Base-by-base conservation (phyloP, 2,113 vertebrate species). In the Oreocharis arfaki region DNA sequence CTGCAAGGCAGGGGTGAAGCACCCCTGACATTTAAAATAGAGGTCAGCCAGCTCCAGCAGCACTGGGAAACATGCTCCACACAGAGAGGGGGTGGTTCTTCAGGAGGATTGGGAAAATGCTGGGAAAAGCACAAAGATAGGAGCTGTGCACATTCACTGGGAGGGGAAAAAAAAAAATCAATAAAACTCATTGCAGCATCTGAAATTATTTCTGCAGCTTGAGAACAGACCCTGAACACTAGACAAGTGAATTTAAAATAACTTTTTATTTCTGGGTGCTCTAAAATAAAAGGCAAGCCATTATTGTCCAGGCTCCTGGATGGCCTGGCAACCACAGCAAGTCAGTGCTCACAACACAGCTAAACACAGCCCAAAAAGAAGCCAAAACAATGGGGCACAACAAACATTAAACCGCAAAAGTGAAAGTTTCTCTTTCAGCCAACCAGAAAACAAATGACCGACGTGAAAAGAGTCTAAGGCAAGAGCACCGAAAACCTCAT, bases 21-120 rank as follows among this genome's bases (percentile, higher is more conserved):
- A 63, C 37, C 26, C 20, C 68, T 98, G 98, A 98, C 98, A 98
- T 98, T 98, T 98, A 96, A 84, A 96, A 32, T 1, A 91, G 94
- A 95, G 97, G 97, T 98, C 97, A 98, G 96, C 53, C 97, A 98
- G 91, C 65, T 61, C 64, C 56, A 33, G 35, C 44, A 71, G 80
- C 30, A 8, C 9, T 2, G 30, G 69, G 73, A 82, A 64, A 52
- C 32, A 1, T 0, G 13, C 47, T 76, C 85, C 44, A 60, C 73
- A 64, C 67, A 37, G 18, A 46, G 13, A 59, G 10, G 32, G 55
- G 35, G n/a, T 63, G 8, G 33, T 5, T 93, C 75, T 63, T 28
- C 35, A 37, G n/a, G 23, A 91, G 33, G 33, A n/a, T 2, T 23
- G 37, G 35, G 23, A 68, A 75, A 84, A 32, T 0, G 7, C 47